Evolutionary conservation across 2,888 invertebrate genomes (phyloP), one percentile per base, ranked within the genome.

Genomic region (Acrocyrtus sp.): DNA sequence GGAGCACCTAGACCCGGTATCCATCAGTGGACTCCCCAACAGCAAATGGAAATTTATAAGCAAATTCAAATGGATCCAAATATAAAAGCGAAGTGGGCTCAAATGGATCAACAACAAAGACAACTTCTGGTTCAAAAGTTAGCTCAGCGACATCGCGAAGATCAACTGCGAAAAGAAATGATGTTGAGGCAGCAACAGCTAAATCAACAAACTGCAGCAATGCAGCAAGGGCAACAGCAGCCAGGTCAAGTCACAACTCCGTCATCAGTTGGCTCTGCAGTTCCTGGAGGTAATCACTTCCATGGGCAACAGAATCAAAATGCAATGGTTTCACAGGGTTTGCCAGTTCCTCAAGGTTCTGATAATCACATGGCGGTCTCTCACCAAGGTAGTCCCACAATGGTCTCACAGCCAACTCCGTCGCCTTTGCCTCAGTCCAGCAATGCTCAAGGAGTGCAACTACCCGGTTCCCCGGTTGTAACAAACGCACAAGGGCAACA

Each of bases 51-150:
- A 72, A 80, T 81, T n/a, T 74, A 74, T 34, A 60, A 75, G 3
- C 80, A 81, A 47, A 80, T 80, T 27, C 76, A 78, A 51, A 72
- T 62, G 61, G 79, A 81, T 61, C 80, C 81, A 1, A 67, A 76
- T 34, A 75, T 81, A 21, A 79, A 79, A 48, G 69, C 74, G n/a
- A 78, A 81, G 57, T 81, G 79, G 79, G 68, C 62, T n/a, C 76
- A 75, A 57, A 81, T 81, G 80, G 79, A 81, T 39, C 73, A 74
- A 15, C 57, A 69, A 5, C 80, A 80, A 41, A 21, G 79, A 4
- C 70, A 77, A 0, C 47, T 81, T 15, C 43, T 80, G 8, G 62
- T 81, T 21, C 81, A 81, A 51, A 79, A 81, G 57, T 53, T 81
- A 8, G 76, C 77, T 15, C 81, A 81, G 48, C 27, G 78, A 45